phyloP scores from a whole-genome alignment of 2,113 vertebrate genomes.

The Chaenocephalus aceratus region DNA sequence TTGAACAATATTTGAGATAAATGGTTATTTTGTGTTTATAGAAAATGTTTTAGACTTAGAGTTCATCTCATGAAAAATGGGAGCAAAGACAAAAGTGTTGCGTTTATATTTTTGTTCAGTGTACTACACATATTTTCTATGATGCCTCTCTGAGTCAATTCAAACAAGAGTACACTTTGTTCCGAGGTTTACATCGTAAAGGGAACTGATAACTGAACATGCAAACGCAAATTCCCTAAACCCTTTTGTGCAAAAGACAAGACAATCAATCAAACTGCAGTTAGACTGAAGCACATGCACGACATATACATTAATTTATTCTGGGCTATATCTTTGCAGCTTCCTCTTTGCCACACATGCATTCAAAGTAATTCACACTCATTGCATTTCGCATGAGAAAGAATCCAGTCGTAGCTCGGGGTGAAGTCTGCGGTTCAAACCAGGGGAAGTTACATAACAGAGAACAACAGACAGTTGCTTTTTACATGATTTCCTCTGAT shows the following conservation, averaged over 20 bases:
- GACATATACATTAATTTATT: constrained; percentile 4
- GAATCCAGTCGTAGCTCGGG: constrained; percentile 39
- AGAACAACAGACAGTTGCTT: constrained; percentile 9
- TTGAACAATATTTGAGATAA: no score
- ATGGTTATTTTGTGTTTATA: no score
- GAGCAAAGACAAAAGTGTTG: no score
- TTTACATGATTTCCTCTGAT: constrained; percentile 33
- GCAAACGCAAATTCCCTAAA: constrained; percentile 33
- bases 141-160: background rate
- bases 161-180: constrained; percentile 33
- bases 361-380: background rate
- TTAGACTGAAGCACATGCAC: background rate
- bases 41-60: no score
- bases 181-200: constrained; percentile 13
- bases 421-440: constrained; percentile 23
- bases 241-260: constrained; percentile 20
- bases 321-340: constrained; percentile 15
- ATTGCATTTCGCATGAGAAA: constrained; percentile 12
- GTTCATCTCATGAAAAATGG: no score
- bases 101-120: no score
- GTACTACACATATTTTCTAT: background rate
- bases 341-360: background rate
- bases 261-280: constrained; percentile 10
- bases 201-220: constrained; percentile 24
- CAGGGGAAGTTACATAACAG: constrained; percentile 21